phyloP scores from a whole-genome alignment of 2,113 vertebrate species.

The Nyctibius bracteatus region DNA sequence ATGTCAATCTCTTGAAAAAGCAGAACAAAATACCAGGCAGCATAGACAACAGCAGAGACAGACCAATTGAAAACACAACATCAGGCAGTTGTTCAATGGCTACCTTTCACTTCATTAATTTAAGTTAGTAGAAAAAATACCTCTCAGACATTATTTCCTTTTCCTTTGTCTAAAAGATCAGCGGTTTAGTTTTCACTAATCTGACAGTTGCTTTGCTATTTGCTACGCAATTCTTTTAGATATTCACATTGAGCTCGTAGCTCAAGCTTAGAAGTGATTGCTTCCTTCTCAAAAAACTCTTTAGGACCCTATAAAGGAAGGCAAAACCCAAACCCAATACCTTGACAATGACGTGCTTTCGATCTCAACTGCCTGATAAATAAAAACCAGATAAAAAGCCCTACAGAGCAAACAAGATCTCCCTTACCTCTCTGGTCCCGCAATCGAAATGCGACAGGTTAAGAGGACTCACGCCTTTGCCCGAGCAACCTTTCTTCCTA shows the following conservation, averaged over 20 bases:
- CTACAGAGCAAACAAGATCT: constrained; percentile 40
- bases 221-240: neutral
- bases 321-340: neutral
- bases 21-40: neutral
- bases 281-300: neutral
- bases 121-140: neutral
- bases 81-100: neutral
- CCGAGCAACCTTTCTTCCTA: constrained; percentile 65
- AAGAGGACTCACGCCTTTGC: constrained; percentile 42
- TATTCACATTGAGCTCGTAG: neutral
- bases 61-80: neutral
- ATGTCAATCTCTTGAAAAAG: neutral
- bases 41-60: neutral
- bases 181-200: neutral
- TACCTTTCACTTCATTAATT: neutral
- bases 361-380: neutral
- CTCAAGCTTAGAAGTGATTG: neutral
- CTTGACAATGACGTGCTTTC: neutral
- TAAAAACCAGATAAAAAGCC: constrained; percentile 28
- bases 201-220: neutral
- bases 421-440: constrained; percentile 72
- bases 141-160: neutral
- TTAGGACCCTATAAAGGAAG: neutral
- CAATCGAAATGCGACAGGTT: constrained; percentile 45
- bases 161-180: neutral